Conservation (phyloP, 2,888 invertebrate genomes). For the Anoplius nigerrimus region DNA sequence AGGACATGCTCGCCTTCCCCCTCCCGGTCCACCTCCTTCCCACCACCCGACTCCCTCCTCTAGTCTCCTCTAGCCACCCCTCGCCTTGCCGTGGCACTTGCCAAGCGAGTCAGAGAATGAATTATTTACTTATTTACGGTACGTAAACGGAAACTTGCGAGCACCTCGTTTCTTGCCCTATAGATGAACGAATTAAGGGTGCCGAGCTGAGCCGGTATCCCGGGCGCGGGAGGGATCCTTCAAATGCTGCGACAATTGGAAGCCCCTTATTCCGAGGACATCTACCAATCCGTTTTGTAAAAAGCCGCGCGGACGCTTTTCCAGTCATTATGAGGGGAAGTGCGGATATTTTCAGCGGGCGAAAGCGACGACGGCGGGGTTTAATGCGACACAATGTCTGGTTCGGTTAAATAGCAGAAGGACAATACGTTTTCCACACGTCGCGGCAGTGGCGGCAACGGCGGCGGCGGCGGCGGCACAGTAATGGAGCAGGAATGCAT, state of each 20-base stretch:
- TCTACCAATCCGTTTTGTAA: too few species aligned
- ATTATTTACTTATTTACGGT: constrained; percentile 73
- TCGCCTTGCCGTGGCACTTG: constrained; percentile 57
- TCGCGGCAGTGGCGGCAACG: too few species aligned
- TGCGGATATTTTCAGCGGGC: too few species aligned
- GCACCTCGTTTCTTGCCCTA: constrained; percentile 38
- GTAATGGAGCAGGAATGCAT: too few species aligned
- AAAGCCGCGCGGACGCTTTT: too few species aligned
- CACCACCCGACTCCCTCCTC: not conserved
- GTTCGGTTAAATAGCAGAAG: too few species aligned
- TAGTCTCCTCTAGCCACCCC: not conserved
- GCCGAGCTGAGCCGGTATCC: constrained; percentile 1
- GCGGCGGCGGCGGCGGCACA: too few species aligned
- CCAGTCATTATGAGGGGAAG: too few species aligned
- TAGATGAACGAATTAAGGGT: constrained; percentile 35
- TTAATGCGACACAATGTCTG: too few species aligned
- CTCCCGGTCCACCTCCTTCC: constrained; percentile 13
- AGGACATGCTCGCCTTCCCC: constrained; percentile 44
- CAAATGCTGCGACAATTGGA: not conserved
- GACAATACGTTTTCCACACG: too few species aligned
- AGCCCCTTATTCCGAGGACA: not conserved
- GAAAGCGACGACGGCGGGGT: too few species aligned
- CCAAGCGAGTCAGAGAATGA: constrained; percentile 68
- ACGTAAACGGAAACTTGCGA: constrained; percentile 67
- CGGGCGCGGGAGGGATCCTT: not conserved